Percentiles rank a stretch among this genome's conserved stretches.
phyloP scores from a whole-genome alignment of 2,888 invertebrate species.

The Orchestes rusci region DNA sequence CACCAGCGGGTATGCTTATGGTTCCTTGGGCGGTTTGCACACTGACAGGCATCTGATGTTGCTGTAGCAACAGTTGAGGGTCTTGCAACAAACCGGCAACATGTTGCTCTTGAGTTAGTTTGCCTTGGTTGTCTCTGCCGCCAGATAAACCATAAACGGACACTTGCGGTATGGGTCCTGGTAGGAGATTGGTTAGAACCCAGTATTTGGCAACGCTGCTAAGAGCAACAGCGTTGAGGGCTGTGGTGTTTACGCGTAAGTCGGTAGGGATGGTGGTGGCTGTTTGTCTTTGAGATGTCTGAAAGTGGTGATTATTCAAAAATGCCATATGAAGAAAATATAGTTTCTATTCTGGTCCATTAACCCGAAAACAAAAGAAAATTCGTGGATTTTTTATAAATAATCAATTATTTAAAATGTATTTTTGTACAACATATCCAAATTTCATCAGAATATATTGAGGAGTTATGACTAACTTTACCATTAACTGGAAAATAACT shows the following conservation, averaged over 20 bases:
- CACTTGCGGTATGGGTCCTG: conserved; percentile 68
- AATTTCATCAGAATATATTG: too few relatives aligned
- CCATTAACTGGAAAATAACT: too few relatives aligned
- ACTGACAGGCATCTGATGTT: conserved; percentile 41
- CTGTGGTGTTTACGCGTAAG: conserved; percentile 56
- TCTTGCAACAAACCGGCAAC: conserved; percentile 39
- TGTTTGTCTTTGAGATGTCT: conserved; percentile 40
- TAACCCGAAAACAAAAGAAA: neutral
- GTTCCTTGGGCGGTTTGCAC: conserved; percentile 41
- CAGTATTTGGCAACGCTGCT: conserved; percentile 75
- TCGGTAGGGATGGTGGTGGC: conserved; percentile 54
- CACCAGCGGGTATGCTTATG: conserved; percentile 39
- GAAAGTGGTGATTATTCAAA: neutral
- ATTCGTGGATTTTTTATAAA: neutral
- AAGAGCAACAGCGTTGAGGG: conserved; percentile 61
- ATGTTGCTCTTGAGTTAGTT: conserved; percentile 58
- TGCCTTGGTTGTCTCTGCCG: conserved; percentile 53
- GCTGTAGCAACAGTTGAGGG: conserved; percentile 41
- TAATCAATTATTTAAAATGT: neutral
- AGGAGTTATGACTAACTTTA: too few relatives aligned
- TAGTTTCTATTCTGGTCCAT: too few relatives aligned
- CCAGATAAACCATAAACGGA: conserved; percentile 62
- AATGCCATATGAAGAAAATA: neutral
- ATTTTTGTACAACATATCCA: too few relatives aligned
- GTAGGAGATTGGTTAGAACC: conserved; percentile 76